A percentile compares a stretch with the other conserved stretches of the same genome.
Evolutionary conservation across 2,797 vertebrate species (phyloP).

Genomic region (Tarsius wallacei): DNA sequence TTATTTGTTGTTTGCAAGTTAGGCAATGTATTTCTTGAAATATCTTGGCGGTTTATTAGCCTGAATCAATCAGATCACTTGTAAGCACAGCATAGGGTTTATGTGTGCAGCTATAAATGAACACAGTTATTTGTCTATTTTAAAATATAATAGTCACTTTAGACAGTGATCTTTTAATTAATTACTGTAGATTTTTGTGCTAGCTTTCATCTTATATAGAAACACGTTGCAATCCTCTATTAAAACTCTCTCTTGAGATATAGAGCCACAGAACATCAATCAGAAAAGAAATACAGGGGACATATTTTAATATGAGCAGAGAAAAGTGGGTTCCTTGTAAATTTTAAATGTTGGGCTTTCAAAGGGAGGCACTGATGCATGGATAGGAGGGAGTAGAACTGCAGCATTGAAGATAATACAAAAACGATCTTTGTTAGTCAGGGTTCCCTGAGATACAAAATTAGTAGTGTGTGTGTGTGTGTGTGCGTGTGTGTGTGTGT

Average conservation of each 20-base stretch:
- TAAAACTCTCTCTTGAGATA: constrained; percentile 39
- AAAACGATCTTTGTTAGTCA: not conserved
- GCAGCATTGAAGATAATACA: not conserved
- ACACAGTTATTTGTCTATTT: constrained; percentile 32
- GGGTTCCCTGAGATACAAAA: not conserved
- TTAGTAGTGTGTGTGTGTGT: not conserved
- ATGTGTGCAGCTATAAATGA: constrained; percentile 1
- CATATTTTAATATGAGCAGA: constrained; percentile 46
- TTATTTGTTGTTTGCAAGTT: constrained; percentile 11
- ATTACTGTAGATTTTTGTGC: not conserved
- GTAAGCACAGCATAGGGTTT: not conserved
- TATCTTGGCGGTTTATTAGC: constrained; percentile 51
- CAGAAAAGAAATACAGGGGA: not conserved
- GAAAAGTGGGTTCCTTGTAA: not conserved
- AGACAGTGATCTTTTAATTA: constrained; percentile 29
- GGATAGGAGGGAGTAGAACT: not conserved
- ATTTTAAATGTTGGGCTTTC: constrained; percentile 10
- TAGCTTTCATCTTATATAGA: not conserved
- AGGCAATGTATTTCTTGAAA: not conserved
- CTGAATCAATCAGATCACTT: constrained; percentile 51
- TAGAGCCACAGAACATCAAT: not conserved
- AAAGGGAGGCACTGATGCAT: not conserved
- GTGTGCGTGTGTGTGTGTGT: not conserved
- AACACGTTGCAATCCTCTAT: constrained; percentile 45
- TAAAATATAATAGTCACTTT: not conserved